A percentile compares a stretch with the other conserved stretches of the same genome.
phyloP scores from a whole-genome alignment of 2,888 invertebrate species.

The Amblyjoppa fuscipennis region DNA sequence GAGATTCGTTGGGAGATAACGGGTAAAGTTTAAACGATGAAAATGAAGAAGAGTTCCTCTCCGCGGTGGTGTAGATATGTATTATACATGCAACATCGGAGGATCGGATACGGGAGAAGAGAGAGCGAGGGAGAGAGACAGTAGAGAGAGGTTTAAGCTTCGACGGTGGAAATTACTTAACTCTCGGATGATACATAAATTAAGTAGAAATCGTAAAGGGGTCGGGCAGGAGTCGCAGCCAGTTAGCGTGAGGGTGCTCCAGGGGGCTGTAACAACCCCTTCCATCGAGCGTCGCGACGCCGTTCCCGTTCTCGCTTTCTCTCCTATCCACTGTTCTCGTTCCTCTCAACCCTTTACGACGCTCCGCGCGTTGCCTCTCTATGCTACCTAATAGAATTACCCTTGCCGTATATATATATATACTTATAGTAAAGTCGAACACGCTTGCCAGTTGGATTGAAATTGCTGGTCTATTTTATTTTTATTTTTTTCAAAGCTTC shows the following conservation, averaged over 20 bases:
- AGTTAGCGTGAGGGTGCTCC: slow-evolving; percentile 85
- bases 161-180: slow-evolving; percentile 84
- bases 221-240: slow-evolving; percentile 83
- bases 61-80: slow-evolving; percentile 63
- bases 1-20: slow-evolving; percentile 58
- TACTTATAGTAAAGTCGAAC: slow-evolving; percentile 44
- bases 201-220: slow-evolving; percentile 85
- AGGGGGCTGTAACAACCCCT: slow-evolving; percentile 83
- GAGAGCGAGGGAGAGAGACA: neutral
- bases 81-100: slow-evolving; percentile 61
- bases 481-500: slow-evolving; percentile 51
- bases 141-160: slow-evolving; percentile 67
- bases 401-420: slow-evolving; percentile 70
- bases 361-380: slow-evolving; percentile 74
- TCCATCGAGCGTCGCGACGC: slow-evolving; percentile 72
- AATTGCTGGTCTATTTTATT: slow-evolving; percentile 75
- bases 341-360: slow-evolving; percentile 84
- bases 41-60: slow-evolving; percentile 73
- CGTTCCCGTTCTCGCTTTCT: slow-evolving; percentile 63
- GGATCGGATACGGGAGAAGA: slow-evolving; percentile 39
- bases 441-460: slow-evolving; percentile 78
- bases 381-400: slow-evolving; percentile 85
- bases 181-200: slow-evolving; percentile 86
- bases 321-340: slow-evolving; percentile 51
- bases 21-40: slow-evolving; percentile 69